Conservation (phyloP, 1,140 invertebrate genomes). For the Orchestia grillus region DNA sequence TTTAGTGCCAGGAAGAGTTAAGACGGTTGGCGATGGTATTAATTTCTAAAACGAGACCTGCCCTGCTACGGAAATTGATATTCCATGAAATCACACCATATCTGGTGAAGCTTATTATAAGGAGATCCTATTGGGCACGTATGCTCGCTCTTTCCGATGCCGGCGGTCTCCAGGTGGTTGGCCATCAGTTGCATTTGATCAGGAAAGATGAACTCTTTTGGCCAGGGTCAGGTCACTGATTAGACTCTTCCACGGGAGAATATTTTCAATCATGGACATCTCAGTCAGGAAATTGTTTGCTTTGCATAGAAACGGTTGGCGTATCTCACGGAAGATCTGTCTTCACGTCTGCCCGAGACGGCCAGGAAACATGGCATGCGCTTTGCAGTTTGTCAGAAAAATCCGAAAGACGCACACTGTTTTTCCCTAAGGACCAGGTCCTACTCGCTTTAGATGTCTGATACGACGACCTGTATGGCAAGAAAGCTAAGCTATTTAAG, state of each 20-base stretch:
- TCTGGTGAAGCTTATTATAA: neutral
- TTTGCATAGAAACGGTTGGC: neutral
- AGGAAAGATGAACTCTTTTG: neutral
- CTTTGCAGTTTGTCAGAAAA: neutral
- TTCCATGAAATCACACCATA: neutral
- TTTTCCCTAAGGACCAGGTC: neutral
- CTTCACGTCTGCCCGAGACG: neutral
- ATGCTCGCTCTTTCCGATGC: neutral
- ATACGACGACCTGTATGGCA: neutral
- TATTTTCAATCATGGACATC: neutral
- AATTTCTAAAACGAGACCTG: neutral
- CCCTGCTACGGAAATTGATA: neutral
- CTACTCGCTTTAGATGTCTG: neutral
- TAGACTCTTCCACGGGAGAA: neutral
- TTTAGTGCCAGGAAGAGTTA: neutral
- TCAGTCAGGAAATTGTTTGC: neutral
- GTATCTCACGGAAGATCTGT: neutral
- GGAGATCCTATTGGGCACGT: neutral
- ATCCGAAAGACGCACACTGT: neutral
- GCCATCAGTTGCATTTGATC: neutral
- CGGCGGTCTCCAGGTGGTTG: neutral
- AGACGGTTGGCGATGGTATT: neutral
- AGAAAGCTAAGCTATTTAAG: neutral
- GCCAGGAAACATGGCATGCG: neutral
- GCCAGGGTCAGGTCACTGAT: neutral